Evolutionary conservation across 1,140 invertebrate genomes (phyloP).

Genomic region (Galleria mellonella): DNA sequence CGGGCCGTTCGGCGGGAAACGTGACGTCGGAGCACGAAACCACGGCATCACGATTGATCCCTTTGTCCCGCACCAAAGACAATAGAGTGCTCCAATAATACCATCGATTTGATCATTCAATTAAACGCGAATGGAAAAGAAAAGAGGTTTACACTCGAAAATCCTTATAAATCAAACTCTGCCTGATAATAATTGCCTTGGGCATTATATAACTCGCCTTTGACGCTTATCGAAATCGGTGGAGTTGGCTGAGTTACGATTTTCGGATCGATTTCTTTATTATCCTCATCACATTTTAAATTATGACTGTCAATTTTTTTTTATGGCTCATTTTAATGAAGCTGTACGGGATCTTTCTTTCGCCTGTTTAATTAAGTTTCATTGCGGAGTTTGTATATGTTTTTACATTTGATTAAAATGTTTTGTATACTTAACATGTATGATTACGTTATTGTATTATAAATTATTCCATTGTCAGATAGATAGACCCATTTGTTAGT

Average conservation of each 20-base stretch:
- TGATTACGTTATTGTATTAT: too few relatives aligned
- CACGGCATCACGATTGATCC: conserved; percentile 29
- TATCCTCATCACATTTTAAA: not conserved
- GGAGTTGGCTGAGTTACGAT: conserved; percentile 10
- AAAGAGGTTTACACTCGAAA: conserved; percentile 55
- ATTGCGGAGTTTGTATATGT: too few relatives aligned
- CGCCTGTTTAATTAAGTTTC: too few relatives aligned
- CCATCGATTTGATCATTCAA: conserved; percentile 55
- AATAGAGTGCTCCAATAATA: conserved; percentile 31
- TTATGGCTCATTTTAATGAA: too few relatives aligned
- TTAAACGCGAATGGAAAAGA: conserved; percentile 52
- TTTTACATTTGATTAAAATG: too few relatives aligned
- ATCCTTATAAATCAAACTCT: conserved; percentile 51
- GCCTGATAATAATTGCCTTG: conserved; percentile 31
- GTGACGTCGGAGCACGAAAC: not conserved
- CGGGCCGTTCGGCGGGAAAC: too few relatives aligned
- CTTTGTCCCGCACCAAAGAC: conserved; percentile 46
- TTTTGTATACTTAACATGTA: too few relatives aligned
- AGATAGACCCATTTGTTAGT: too few relatives aligned
- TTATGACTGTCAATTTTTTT: too few relatives aligned
- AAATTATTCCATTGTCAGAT: too few relatives aligned
- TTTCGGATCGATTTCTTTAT: conserved; percentile 12
- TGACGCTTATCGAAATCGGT: conserved; percentile 8
- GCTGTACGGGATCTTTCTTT: too few relatives aligned
- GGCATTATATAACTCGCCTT: conserved; percentile 14